Evolutionary conservation across 2,888 invertebrate species (phyloP).

Genomic region (Cynaeus angustus): DNA sequence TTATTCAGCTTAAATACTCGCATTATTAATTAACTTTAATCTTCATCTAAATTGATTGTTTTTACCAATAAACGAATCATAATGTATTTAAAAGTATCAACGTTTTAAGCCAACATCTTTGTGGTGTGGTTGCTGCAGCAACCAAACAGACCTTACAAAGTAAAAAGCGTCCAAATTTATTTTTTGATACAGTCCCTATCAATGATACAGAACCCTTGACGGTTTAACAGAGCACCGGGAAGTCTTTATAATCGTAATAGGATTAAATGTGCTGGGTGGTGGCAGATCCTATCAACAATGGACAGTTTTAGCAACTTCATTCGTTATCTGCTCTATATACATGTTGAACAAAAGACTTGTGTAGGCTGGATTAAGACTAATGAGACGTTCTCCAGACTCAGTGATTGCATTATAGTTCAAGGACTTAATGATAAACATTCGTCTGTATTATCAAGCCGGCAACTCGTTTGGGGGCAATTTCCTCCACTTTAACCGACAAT

Average conservation of each 20-base stretch:
- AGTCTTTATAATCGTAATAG: conserved; percentile 52
- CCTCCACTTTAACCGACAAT: conserved; percentile 46
- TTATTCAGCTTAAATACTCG: too few relatives aligned
- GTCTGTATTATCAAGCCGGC: conserved; percentile 42
- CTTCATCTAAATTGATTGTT: too few relatives aligned
- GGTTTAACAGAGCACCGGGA: conserved; percentile 43
- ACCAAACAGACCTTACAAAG: not conserved
- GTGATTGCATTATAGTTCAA: conserved; percentile 50
- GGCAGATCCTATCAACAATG: conserved; percentile 52
- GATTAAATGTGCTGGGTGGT: conserved; percentile 49
- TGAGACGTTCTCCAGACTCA: conserved; percentile 47
- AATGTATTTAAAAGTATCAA: too few relatives aligned
- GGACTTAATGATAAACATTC: conserved; percentile 51
- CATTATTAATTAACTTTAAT: too few relatives aligned
- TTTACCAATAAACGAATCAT: too few relatives aligned
- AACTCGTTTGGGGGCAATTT: conserved; percentile 49
- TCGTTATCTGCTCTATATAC: conserved; percentile 42
- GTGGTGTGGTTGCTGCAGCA: too few relatives aligned
- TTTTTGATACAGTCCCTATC: conserved; percentile 26
- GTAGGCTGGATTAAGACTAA: conserved; percentile 48
- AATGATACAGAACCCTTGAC: conserved; percentile 45
- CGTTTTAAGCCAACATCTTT: too few relatives aligned
- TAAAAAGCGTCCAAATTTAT: conserved; percentile 22
- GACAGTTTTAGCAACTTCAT: conserved; percentile 51
- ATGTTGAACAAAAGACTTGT: conserved; percentile 48